Evolutionary conservation across 1,140 invertebrate species (phyloP).

Genomic region (Drosophila erecta): DNA sequence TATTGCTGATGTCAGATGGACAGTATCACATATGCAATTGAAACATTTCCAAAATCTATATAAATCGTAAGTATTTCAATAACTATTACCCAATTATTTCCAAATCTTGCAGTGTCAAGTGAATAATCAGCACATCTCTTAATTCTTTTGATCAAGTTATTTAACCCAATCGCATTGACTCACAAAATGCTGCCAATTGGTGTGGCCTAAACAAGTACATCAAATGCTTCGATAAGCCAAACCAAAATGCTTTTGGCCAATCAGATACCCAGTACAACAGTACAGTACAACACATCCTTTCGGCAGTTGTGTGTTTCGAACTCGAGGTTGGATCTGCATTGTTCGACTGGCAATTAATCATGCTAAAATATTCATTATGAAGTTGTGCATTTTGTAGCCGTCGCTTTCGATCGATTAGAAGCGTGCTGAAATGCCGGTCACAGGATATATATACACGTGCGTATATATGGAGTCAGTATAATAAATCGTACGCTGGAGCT

Average conservation of each 20-base stretch:
- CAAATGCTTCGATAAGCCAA: background rate
- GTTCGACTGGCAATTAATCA: conserved; percentile 21
- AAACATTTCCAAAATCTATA: background rate
- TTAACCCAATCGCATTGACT: background rate
- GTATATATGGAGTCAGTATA: background rate
- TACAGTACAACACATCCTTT: background rate
- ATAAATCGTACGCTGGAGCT: conserved; percentile 28
- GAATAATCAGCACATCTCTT: too few species aligned
- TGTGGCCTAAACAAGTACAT: background rate
- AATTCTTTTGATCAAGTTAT: too few species aligned
- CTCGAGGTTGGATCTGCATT: background rate
- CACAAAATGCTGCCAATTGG: background rate
- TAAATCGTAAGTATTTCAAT: too few species aligned
- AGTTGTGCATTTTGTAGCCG: background rate
- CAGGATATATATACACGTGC: background rate
- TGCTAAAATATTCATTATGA: conserved; percentile 9
- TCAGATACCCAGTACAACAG: background rate
- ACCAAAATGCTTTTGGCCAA: background rate
- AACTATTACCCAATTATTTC: too few species aligned
- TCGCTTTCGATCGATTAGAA: conserved; percentile 8
- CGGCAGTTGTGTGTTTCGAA: background rate
- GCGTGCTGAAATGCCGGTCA: conserved; percentile 1
- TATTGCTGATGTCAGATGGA: background rate
- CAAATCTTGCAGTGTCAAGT: too few species aligned
- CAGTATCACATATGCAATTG: background rate